Conservation (phyloP, 1,140 invertebrate species). For the Aplysia californica region DNA sequence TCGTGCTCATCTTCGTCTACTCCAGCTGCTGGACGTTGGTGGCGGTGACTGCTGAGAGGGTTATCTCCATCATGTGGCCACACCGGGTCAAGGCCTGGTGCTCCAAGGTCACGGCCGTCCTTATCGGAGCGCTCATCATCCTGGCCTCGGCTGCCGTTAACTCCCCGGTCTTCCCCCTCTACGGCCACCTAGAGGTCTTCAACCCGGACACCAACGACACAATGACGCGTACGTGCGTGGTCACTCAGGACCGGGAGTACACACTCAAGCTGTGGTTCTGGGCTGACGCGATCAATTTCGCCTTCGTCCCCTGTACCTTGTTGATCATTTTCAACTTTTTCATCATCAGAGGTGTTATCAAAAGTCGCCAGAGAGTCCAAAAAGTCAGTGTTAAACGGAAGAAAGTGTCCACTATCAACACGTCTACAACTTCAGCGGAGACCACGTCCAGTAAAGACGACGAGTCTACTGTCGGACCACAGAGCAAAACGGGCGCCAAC, state of each 20-base stretch:
- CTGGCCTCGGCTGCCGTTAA: neutral
- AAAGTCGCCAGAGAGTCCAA: neutral
- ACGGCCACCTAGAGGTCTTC: neutral
- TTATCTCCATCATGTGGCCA: neutral
- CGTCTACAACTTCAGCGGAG: neutral
- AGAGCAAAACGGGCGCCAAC: neutral
- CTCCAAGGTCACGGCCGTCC: neutral
- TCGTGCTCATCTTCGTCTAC: neutral
- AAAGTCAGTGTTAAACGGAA: too few relatives aligned
- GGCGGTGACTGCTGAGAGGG: neutral
- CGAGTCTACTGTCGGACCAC: too few relatives aligned
- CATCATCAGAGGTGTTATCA: constrained; percentile 2
- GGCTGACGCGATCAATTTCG: neutral
- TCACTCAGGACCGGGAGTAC: neutral
- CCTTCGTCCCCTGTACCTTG: neutral
- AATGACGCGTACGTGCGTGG: neutral
- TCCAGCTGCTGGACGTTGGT: constrained; percentile 5
- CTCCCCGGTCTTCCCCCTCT: neutral
- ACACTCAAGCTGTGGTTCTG: neutral
- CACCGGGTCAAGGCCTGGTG: neutral
- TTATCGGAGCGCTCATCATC: neutral
- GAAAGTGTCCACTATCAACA: neutral
- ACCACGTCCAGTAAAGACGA: neutral
- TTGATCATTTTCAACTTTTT: neutral
- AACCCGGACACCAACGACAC: neutral